These are phyloP conservation scores for Muscina levida DNA, from an alignment of 2,888 invertebrate species.

Conservation along the genomic window DNA sequence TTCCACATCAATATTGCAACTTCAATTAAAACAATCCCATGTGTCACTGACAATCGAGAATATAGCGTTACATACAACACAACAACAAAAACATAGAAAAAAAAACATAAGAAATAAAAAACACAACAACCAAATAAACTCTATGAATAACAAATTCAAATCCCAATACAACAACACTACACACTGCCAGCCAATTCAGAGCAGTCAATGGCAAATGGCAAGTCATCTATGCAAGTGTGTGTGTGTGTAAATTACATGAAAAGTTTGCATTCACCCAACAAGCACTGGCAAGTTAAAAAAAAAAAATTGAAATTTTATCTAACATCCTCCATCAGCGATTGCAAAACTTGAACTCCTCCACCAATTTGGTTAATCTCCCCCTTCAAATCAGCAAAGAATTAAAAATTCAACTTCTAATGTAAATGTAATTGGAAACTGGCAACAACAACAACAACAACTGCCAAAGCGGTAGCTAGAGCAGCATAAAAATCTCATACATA, in stretches of 20 bases:
- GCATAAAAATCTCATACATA: conserved; percentile 62
- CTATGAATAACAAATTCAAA: conserved; percentile 26
- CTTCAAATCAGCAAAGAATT: not conserved
- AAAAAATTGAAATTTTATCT: conserved; percentile 65
- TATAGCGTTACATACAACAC: too few relatives aligned
- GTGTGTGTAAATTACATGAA: conserved; percentile 24
- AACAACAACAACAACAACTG: conserved; percentile 19
- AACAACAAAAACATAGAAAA: not conserved
- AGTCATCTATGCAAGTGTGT: not conserved
- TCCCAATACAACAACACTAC: not conserved
- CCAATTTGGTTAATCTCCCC: not conserved
- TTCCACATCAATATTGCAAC: not conserved
- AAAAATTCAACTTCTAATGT: conserved; percentile 65
- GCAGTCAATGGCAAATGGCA: not conserved
- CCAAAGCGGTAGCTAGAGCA: too few relatives aligned
- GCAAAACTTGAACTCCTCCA: conserved; percentile 54
- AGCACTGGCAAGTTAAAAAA: too few relatives aligned
- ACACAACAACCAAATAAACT: not conserved
- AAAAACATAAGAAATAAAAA: too few relatives aligned
- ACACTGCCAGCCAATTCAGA: too few relatives aligned
- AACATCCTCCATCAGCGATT: conserved; percentile 60
- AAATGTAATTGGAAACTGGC: conserved; percentile 58
- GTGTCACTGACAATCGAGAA: not conserved
- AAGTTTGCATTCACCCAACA: conserved; percentile 15
- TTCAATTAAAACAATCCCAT: conserved; percentile 12